Conservation (phyloP, 2,888 invertebrate species). For the Aphrophora alni region DNA sequence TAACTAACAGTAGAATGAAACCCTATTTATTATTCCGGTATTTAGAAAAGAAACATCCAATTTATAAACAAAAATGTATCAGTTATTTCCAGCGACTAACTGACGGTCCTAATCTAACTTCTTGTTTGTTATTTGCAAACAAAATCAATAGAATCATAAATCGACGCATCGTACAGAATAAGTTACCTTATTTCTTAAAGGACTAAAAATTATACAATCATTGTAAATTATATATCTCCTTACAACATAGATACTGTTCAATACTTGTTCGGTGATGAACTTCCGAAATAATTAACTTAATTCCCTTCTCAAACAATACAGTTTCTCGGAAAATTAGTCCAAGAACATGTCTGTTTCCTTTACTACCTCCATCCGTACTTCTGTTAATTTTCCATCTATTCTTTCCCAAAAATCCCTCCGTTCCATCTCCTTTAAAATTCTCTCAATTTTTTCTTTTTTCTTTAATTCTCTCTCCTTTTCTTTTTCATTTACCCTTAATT, state of each 20-base stretch:
- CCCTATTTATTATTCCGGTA: neutral
- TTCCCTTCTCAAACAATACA: too few species aligned
- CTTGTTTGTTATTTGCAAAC: neutral
- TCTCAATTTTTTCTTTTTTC: too few species aligned
- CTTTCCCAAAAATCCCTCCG: too few species aligned
- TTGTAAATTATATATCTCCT: neutral
- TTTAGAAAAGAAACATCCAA: neutral
- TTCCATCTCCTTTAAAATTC: too few species aligned
- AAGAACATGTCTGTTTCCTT: too few species aligned
- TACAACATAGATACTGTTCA: neutral
- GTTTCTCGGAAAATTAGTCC: too few species aligned
- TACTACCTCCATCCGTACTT: too few species aligned
- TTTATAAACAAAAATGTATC: neutral
- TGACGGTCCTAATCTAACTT: neutral
- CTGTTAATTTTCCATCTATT: too few species aligned
- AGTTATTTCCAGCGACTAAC: neutral
- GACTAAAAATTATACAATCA: neutral
- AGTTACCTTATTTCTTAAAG: neutral
- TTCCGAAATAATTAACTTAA: too few species aligned
- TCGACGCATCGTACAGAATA: neutral
- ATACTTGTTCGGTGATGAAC: neutral
- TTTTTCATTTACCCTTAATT: too few species aligned
- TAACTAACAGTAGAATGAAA: neutral
- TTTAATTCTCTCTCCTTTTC: too few species aligned
- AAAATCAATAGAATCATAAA: neutral